Evolutionary conservation across 2,113 vertebrate genomes (phyloP), one percentile per base, ranked within the genome.

Genomic region (Lagopus leucura): DNA sequence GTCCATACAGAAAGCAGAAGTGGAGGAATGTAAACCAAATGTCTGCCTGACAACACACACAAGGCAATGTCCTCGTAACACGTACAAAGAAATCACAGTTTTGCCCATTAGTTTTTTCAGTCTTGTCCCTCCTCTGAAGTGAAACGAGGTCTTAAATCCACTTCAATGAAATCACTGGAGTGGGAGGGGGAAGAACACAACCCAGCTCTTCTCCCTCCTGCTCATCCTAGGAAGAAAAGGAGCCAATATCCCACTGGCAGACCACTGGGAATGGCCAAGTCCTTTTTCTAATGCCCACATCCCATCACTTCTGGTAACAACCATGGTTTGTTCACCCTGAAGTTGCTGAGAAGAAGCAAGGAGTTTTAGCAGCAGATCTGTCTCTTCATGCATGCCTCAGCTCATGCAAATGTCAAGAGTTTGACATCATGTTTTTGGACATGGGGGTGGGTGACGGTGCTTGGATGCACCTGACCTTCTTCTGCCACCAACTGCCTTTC

Each of bases 1-100:
- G 96, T 97, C 96, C 95, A 4, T 86, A 86, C 87, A 75, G 95
- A 81, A 95, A 96, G 94, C 85, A 81, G 88, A 88, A 82, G 89
- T n/a, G 94, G 91, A 93, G 93, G 96, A 96, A 97, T 94, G 95
- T 83, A 57, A 95, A 92, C 87, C 89, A 18, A 43, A 66, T 13
- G 54, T 87, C 87, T 92, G 79, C 89, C 91, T 74, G 85, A 75
- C 5, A 30, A 92, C 83, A 89, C 83, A 94, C 92, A 80, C 77
- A 18, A 22, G 40, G 66, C 70, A 48, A 45, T 2, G 32, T 55
- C 93, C 78, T 45, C 2, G 3, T 38, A 63, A 73, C 45, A 52
- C 57, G 28, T 1, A 66, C 57, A 72, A 75, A 86, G 30, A 82
- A 92, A 90, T 87, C 95, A 81, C 86, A 63, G 64, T 27, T 77